Conservation (phyloP, 2,888 invertebrate species). For the Smittia sp. region DNA sequence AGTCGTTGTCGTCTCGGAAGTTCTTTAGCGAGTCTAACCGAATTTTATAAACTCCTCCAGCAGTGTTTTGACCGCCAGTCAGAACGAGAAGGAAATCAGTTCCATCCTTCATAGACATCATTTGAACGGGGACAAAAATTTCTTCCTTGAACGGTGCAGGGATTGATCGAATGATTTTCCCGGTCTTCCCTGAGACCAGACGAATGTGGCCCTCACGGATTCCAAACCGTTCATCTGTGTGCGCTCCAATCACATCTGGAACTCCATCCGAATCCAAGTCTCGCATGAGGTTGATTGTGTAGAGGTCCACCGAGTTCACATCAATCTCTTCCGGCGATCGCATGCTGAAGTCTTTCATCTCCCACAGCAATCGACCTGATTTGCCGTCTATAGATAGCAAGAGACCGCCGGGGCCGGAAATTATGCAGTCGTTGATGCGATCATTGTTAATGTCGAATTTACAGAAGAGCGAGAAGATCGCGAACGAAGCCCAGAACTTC, state of each 20-base stretch:
- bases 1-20: slow-evolving; percentile 31
- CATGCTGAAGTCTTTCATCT: slow-evolving; percentile 55
- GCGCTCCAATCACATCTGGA: slow-evolving; percentile 68
- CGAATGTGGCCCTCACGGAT: slow-evolving; percentile 63
- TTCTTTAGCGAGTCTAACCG: slow-evolving; percentile 54
- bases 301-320: slow-evolving; percentile 51
- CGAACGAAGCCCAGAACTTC: slow-evolving; percentile 70
- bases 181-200: slow-evolving; percentile 68
- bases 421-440: slow-evolving; percentile 67
- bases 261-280: slow-evolving; percentile 70
- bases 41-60: slow-evolving; percentile 68
- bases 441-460: slow-evolving; percentile 68
- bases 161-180: slow-evolving; percentile 61
- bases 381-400: slow-evolving; percentile 60
- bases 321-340: slow-evolving; percentile 56
- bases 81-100: slow-evolving; percentile 65
- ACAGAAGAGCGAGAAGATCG: slow-evolving; percentile 72
- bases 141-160: slow-evolving; percentile 65
- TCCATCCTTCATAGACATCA: slow-evolving; percentile 61
- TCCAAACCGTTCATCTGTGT: slow-evolving; percentile 58
- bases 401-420: slow-evolving; percentile 66
- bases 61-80: slow-evolving; percentile 69
- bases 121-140: slow-evolving; percentile 71
- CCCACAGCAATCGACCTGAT: slow-evolving; percentile 68
- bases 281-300: slow-evolving; percentile 66